Conservation (phyloP, 1,140 invertebrate species). For the Papilio polyxenes region DNA sequence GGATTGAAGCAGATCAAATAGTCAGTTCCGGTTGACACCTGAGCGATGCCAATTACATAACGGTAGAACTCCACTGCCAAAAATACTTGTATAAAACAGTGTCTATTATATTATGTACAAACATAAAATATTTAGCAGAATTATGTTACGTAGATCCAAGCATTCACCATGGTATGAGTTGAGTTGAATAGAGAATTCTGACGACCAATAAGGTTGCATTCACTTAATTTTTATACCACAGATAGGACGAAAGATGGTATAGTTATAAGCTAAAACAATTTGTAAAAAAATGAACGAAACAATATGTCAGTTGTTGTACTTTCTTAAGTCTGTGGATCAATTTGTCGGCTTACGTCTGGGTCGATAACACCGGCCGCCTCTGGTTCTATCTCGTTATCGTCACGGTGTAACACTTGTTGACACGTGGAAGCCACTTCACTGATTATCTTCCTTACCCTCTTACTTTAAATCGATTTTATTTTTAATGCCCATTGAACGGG, state of each 20-base stretch:
- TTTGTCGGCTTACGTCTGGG: constrained; percentile 9
- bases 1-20: constrained; percentile 3
- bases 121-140: no score
- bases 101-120: no score
- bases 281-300: background rate
- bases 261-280: no score
- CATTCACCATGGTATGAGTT: no score
- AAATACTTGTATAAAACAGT: no score
- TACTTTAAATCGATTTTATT: background rate
- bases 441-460: constrained; percentile 19
- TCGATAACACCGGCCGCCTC: constrained; percentile 28
- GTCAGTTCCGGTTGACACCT: constrained; percentile 3
- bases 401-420: constrained; percentile 22
- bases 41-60: background rate
- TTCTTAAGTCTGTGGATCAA: constrained; percentile 18
- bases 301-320: background rate
- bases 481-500: background rate
- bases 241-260: no score
- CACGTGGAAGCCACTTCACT: constrained; percentile 26
- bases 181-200: no score
- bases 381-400: constrained; percentile 32
- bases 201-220: no score
- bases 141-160: no score
- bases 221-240: no score
- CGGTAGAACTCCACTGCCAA: background rate